Evolutionary conservation across 1,140 invertebrate genomes (phyloP).

Genomic region (Andrena cerasifolii): DNA sequence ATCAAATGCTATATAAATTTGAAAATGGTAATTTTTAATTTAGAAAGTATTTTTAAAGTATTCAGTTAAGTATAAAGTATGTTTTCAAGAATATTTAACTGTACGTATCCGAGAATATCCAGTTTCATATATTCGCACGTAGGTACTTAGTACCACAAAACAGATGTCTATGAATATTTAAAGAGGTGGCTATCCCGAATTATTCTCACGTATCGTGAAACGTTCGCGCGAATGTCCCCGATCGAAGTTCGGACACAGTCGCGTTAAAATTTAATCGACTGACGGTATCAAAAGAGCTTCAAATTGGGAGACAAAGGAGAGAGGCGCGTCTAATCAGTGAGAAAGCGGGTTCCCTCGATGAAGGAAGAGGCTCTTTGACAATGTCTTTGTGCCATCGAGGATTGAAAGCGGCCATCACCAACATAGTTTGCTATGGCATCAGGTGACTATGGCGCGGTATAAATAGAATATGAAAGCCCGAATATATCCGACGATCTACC

Average conservation of each 20-base stretch:
- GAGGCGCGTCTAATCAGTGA: slow-evolving; percentile 10
- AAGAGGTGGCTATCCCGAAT: no score
- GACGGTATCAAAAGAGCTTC: slow-evolving; percentile 3
- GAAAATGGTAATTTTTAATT: no score
- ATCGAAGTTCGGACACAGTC: background rate
- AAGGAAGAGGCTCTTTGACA: slow-evolving; percentile 33
- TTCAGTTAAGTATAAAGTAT: no score
- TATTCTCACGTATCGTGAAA: background rate
- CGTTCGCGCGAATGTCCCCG: no score
- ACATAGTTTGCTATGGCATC: slow-evolving; percentile 9
- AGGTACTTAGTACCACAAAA: no score
- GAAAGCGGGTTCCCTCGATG: background rate
- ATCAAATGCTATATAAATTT: no score
- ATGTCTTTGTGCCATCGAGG: background rate
- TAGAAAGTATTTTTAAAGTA: no score
- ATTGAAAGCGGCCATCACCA: slow-evolving; percentile 28
- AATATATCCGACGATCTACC: slow-evolving; percentile 45
- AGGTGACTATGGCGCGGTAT: slow-evolving; percentile 32
- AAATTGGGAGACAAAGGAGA: slow-evolving; percentile 6
- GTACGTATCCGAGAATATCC: no score
- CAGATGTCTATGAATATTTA: no score
- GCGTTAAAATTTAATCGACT: background rate
- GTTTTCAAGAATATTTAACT: no score
- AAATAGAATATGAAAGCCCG: slow-evolving; percentile 67
- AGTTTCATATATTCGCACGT: no score